Conservation (phyloP, 1,140 invertebrate genomes). For the Ridgeia piscesae region DNA sequence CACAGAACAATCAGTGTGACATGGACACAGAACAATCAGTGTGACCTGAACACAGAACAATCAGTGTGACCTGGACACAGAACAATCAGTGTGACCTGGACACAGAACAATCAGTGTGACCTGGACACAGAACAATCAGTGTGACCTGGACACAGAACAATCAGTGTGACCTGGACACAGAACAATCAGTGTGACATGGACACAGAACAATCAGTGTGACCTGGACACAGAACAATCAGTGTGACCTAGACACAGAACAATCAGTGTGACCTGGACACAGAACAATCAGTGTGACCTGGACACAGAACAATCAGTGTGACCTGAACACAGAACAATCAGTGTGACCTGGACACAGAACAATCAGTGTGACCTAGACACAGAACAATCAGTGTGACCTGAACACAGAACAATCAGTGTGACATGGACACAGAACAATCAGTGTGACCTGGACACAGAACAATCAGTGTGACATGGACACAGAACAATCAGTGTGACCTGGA, state of each 20-base stretch:
- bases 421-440: background rate
- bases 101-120: background rate
- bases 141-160: too few species aligned
- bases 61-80: background rate
- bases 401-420: background rate
- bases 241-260: too few species aligned
- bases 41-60: too few species aligned
- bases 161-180: background rate
- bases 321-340: conserved; percentile 6
- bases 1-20: background rate
- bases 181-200: background rate
- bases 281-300: background rate
- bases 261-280: background rate
- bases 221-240: conserved; percentile 4
- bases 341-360: too few species aligned
- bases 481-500: background rate
- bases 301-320: background rate
- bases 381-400: background rate
- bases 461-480: background rate
- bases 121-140: conserved; percentile 4
- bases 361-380: conserved; percentile 3
- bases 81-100: background rate
- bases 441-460: too few species aligned
- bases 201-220: background rate
- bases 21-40: background rate